Evolutionary conservation across 1,140 invertebrate species (phyloP).

Genomic region (Aphaenogaster floridana): DNA sequence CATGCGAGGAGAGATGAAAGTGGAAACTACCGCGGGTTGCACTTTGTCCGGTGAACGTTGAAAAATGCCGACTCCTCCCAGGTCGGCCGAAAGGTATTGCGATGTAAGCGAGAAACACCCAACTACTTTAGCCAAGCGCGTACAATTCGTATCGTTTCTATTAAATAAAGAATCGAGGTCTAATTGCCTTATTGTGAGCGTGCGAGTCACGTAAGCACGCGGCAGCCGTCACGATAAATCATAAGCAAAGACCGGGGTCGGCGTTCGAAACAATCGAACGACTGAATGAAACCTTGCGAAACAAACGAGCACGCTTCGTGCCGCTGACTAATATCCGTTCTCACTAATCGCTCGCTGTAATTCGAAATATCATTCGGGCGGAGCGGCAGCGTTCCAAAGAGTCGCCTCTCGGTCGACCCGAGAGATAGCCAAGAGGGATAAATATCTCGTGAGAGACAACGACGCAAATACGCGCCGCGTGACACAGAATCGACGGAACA

Average conservation of each 20-base stretch:
- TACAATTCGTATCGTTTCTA: constrained; percentile 45
- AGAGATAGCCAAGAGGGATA: not conserved
- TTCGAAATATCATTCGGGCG: constrained; percentile 44
- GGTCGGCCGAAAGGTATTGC: constrained; percentile 6
- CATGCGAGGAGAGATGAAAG: constrained; percentile 50
- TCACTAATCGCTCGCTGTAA: constrained; percentile 46
- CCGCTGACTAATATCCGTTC: constrained; percentile 46
- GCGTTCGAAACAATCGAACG: constrained; percentile 33
- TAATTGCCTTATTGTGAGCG: constrained; percentile 57
- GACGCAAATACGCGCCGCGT: not conserved
- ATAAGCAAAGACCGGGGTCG: constrained; percentile 39
- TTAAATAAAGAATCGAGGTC: constrained; percentile 55
- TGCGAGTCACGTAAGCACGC: constrained; percentile 46
- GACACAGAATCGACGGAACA: constrained; percentile 16
- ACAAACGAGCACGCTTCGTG: constrained; percentile 43
- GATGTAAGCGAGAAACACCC: not conserved
- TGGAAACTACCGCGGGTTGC: constrained; percentile 35
- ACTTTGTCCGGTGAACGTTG: constrained; percentile 3
- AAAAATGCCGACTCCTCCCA: constrained; percentile 17
- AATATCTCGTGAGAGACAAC: constrained; percentile 13
- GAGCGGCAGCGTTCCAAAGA: constrained; percentile 24
- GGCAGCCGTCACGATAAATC: constrained; percentile 45
- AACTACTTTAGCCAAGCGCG: not conserved
- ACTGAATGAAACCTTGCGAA: constrained; percentile 60
- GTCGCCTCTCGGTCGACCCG: not conserved